phyloP scores from a whole-genome alignment of 92 coral and sea anemone species.

The Siderastrea radians region DNA sequence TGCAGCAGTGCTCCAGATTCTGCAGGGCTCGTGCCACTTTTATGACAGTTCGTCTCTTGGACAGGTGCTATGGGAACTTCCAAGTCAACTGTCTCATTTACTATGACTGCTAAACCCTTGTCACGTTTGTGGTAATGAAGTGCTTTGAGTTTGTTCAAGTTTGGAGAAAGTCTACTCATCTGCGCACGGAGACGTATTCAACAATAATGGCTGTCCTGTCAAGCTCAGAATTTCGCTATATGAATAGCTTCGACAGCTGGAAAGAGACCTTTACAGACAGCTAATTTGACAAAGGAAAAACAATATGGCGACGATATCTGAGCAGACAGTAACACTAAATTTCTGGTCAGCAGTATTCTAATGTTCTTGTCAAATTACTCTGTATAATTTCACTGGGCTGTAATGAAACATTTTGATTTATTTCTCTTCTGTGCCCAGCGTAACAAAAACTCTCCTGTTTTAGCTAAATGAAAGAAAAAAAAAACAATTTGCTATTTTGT shows the following conservation, averaged over 20 bases:
- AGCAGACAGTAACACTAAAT: not conserved
- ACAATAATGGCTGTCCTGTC: not conserved
- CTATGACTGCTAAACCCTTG: constrained; percentile 36
- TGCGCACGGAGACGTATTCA: constrained; percentile 28
- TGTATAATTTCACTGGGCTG: not conserved
- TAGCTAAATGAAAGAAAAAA: not conserved
- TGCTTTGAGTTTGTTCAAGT: constrained; percentile 67
- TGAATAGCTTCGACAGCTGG: not conserved
- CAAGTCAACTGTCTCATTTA: not conserved
- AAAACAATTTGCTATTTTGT: not conserved
- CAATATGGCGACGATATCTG: constrained; percentile 13
- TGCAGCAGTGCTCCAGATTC: constrained; percentile 34
- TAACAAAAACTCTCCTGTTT: not conserved
- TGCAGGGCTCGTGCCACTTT: not conserved
- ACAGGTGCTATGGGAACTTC: not conserved
- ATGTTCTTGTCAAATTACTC: not conserved
- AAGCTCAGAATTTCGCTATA: not conserved
- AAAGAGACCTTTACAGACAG: not conserved
- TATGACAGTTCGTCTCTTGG: not conserved
- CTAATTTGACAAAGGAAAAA: not conserved
- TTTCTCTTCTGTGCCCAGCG: too few species aligned
- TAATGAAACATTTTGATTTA: not conserved
- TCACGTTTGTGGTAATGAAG: constrained; percentile 53
- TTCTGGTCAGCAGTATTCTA: constrained; percentile 10
- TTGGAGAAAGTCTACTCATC: constrained; percentile 58